Evolutionary conservation across 2,888 invertebrate genomes (phyloP), one percentile per base, ranked within the genome.

Genomic region (Phyto melanocephala): DNA sequence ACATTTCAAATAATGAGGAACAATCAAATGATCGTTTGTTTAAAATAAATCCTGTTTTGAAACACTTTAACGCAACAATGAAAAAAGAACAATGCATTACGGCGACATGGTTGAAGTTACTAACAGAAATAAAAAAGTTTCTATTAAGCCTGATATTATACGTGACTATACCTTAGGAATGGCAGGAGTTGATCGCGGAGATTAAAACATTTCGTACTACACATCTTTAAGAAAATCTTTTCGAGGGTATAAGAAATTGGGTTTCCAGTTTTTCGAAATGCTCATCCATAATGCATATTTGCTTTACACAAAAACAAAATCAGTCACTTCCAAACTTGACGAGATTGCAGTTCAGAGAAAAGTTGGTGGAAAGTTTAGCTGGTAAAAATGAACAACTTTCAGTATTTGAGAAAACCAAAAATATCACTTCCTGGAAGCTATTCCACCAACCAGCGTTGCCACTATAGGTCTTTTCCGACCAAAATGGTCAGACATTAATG

Each of bases 21-120:
- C 54, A 28, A 54, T 54, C 54, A 33, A 54, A 54, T 54, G 28
- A 54, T 33, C 54, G 33, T 54, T 54, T 54, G 54, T 54, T 54
- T 33, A 56, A 56, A 56, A 33, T 54, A 22, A n/a, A 33, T 54
- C 15, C 54, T 54, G 33, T 54, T 54, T 54, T 54, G 6, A 54
- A 56, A 35, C 56, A 56, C 56, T 56, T 56, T 56, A 35, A 56
- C 54, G 54, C 33, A 35, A 56, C 33, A 56, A 56, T 56, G 56
- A 56, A 56, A 62, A 40, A n/a, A 40, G 22, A 22, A 42, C 40
- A n/a, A 62, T 15, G 5, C 40, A 60, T 22, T 40, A 60, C 7
- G 60, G 37, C 8, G 40, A 60, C 37, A 42, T 62, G 42, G 42
- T 62, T 22, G 42, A 42, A 42, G 60, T 62, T n/a, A 42, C 42